Evolutionary conservation across 2,113 vertebrate genomes (phyloP), one percentile per base, ranked within the genome.

Genomic region (Chinchilla lanigera): DNA sequence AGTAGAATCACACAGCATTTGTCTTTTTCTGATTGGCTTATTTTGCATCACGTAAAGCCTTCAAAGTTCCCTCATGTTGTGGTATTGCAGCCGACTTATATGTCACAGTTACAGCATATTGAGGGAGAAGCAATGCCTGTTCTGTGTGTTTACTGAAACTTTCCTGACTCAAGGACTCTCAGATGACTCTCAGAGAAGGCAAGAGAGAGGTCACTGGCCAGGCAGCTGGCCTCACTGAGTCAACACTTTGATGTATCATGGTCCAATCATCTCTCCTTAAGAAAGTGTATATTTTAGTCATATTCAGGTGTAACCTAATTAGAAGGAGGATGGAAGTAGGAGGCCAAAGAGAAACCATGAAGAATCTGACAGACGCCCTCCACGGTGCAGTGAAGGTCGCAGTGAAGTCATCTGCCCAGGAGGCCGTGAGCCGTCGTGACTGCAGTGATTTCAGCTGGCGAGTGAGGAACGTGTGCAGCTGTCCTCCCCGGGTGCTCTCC

Each of bases 401-500:
- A 19, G 35, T 11, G 33, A 86, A 50, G 22, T 78, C 52, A 19
- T 24, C 26, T 69, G 26, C 16, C 54, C 52, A 38, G 19, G 30
- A 54, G n/a, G 28, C 1, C 14, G 19, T 54, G 58, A 41, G 28
- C 1, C 14, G 19, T 54, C 30, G 4, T 9, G 4, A 12, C n/a
- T 19, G 7, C 9, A 58, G 38, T 19, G 82, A 24, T 0, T 24
- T 24, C 6, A 83, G 75, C 86, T 16, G 6, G 50, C 11, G 61
- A 77, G 22, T 13, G 89, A 56, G 2, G 61, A 38, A 38, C 93
- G 20, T 20, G 7, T 41, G 92, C 35, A 71, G 20, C 6, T 63
- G 20, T 93, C 86, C 94, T 97, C 52, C 91, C 56, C 22, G 83
- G 71, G 20, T 52, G 63, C 71, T 6, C 33, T 24, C 94, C 92